These are phyloP conservation scores for Euclidia mi DNA, from an alignment of 2,888 invertebrate species.

Conservation along the genomic window DNA sequence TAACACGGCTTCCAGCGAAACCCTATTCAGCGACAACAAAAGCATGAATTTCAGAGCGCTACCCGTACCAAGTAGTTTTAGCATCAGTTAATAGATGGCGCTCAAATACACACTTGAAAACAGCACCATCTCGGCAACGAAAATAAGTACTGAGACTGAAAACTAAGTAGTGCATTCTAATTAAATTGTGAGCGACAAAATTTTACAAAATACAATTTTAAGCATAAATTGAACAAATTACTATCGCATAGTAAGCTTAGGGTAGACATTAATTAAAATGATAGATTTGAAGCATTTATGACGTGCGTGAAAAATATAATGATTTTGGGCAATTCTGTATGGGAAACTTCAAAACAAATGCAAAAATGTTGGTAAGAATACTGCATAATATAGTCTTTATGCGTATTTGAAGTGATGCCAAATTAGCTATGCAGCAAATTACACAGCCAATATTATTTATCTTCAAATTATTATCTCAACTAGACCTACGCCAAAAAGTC, in stretches of 20 bases:
- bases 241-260: too few species aligned
- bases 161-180: too few species aligned
- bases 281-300: too few species aligned
- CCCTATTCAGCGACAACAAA: slow-evolving; percentile 17
- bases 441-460: slow-evolving; percentile 8
- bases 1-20: slow-evolving; percentile 21
- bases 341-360: not conserved
- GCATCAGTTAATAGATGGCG: slow-evolving; percentile 46
- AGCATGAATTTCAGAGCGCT: slow-evolving; percentile 46
- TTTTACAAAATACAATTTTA: too few species aligned
- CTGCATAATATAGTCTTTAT: too few species aligned
- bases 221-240: too few species aligned
- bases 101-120: slow-evolving; percentile 12
- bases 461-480: slow-evolving; percentile 17
- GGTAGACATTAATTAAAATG: too few species aligned
- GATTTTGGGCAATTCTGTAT: too few species aligned
- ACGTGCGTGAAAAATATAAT: too few species aligned
- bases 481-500: not conserved
- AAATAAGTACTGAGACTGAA: too few species aligned
- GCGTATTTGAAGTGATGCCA: slow-evolving; percentile 20
- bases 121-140: too few species aligned
- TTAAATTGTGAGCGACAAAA: too few species aligned
- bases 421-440: slow-evolving; percentile 23
- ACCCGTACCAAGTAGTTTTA: slow-evolving; percentile 29
- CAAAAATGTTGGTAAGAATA: not conserved